Base-by-base conservation (phyloP, 1,140 invertebrate genomes). In the roundworm (Caenorhabditis elegans) region DNA sequence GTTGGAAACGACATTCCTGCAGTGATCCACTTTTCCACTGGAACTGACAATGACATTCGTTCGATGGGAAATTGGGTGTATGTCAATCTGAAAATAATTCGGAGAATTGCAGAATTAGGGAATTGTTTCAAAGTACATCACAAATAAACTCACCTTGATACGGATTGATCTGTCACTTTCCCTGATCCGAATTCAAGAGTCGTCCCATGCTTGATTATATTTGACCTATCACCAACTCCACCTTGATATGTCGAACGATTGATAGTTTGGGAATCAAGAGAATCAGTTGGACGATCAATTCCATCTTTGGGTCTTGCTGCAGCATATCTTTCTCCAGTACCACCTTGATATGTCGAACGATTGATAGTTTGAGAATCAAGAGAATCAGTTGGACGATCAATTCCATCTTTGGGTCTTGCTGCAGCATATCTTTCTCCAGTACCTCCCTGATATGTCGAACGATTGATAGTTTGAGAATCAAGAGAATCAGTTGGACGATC, bases 41-140 rank as follows among this genome's bases (percentile, higher is more conserved):
- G 60, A 2, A 70, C 60, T 17, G 60, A 70, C 60, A 70, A 70
- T 2, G 34, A 43, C 60, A 70, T 70, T 70, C 60, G 31, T 70
- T 70, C 60, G 10, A 70, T 70, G 60, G 60, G 60, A 70, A 70
- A 70, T 70, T 70, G 60, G 60, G 34, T 70, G 60, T 39, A 70
- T 13, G 60, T 70, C 26, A 39, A 70, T 70, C 60, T 70, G 60
- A 22, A 70, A 70, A 53, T 8, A 24, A 22, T 53, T 24, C 6
- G 8, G 11, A n/a, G n/a, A 24, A 24, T 53, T n/a, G 11, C 5
- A 53, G 19, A 53, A 10, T 4, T 3, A 3, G n/a, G 49, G 13
- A 49, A 19, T 13, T 1, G 15, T 48, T 48, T n/a, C 19, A 48
- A 13, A 48, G 5, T 13, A 48, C n/a, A n/a, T n/a, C n/a, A n/a